Conservation (phyloP, 2,113 vertebrate genomes). For the Brachyhypopomus occidentalis region DNA sequence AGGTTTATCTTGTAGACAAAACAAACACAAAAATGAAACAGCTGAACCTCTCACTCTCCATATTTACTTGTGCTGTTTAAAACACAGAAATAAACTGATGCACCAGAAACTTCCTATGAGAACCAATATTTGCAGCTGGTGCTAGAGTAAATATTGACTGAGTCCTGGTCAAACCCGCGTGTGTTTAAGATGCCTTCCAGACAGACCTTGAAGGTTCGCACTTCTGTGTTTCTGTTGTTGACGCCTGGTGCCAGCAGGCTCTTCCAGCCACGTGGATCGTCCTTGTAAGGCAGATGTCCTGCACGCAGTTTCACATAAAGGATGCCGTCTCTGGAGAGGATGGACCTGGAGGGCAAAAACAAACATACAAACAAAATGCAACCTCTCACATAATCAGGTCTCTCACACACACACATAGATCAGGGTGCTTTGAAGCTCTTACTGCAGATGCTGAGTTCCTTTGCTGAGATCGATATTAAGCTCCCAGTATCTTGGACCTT, state of each 20-base stretch:
- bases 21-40: background rate
- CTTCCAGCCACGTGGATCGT: conserved; percentile 96
- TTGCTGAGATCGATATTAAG: conserved; percentile 90
- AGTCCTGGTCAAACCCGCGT: background rate
- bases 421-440: conserved; percentile 63
- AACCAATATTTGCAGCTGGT: background rate
- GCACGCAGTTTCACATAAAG: conserved; percentile 94
- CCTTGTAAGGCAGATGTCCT: conserved; percentile 95
- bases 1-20: background rate
- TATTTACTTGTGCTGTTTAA: background rate
- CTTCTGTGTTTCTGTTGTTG: conserved; percentile 83
- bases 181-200: background rate
- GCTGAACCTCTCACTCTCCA: background rate
- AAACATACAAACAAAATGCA: background rate
- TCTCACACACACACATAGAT: background rate
- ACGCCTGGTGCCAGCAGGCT: conserved; percentile 88
- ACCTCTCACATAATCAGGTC: background rate
- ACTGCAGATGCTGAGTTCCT: conserved; percentile 89
- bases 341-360: conserved; percentile 77
- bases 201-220: conserved; percentile 88
- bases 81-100: background rate
- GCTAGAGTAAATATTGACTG: conserved; percentile 17
- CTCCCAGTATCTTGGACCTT: conserved; percentile 98
- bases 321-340: conserved; percentile 89
- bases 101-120: background rate